Percentiles rank a stretch among this genome's conserved stretches.
Evolutionary conservation across 2,797 vertebrate species (phyloP).

Genomic region (Rallus crepitans): DNA sequence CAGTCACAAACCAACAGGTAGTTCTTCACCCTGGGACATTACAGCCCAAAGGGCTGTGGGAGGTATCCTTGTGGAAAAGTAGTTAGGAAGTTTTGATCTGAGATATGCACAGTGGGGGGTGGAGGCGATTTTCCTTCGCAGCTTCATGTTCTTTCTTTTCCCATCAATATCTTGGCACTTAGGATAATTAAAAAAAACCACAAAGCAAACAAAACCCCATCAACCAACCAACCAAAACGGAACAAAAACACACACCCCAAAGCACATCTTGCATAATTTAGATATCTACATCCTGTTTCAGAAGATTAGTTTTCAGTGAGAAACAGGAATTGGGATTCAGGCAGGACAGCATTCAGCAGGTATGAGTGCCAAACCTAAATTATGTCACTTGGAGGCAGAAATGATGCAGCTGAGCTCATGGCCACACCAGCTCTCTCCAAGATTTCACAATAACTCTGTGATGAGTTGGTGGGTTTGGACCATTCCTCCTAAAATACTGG

Average conservation of each 20-base stretch:
- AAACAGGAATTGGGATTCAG: neutral
- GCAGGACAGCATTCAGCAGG: neutral
- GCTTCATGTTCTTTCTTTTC: neutral
- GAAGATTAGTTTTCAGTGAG: neutral
- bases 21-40: neutral
- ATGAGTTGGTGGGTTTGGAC: neutral
- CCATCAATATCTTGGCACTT: neutral
- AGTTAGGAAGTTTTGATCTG: neutral
- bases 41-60: neutral
- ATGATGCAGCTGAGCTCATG: fast-evolving
- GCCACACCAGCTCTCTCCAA: neutral
- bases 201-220: fast-evolving
- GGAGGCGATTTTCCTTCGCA: neutral
- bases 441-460: neutral
- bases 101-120: fast-evolving
- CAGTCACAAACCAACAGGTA: neutral
- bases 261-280: neutral
- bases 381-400: neutral
- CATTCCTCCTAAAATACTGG: neutral
- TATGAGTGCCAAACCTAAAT: neutral
- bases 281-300: neutral
- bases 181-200: neutral
- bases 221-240: neutral
- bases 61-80: neutral
- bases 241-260: too few species aligned